A percentile compares a stretch with the other conserved stretches of the same genome.
These are phyloP conservation scores for Onchidella celtica DNA, from an alignment of 2,888 invertebrate species.

Conservation along the genomic window DNA sequence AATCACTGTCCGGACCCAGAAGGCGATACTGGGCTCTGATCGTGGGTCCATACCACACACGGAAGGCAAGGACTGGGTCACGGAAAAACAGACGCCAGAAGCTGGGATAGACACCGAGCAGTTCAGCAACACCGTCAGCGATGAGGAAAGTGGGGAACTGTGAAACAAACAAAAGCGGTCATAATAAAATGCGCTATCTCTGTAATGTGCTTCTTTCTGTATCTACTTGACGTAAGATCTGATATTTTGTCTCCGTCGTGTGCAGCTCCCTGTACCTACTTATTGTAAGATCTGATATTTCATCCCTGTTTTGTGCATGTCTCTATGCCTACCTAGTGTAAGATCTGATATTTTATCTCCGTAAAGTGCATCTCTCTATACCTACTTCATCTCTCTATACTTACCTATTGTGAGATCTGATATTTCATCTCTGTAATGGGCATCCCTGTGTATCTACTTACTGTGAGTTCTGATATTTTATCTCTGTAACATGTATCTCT, in stretches of 20 bases:
- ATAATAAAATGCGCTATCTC: too few species aligned
- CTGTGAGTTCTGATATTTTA: not conserved
- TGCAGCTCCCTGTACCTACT: not conserved
- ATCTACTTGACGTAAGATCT: not conserved
- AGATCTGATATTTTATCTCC: not conserved
- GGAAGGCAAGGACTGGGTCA: slow-evolving; percentile 34
- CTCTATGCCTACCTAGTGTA: too few species aligned
- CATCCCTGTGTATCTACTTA: too few species aligned
- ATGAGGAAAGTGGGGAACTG: not conserved
- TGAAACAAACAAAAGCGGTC: too few species aligned
- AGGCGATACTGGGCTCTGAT: slow-evolving; percentile 26
- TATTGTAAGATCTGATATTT: not conserved
- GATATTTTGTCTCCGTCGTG: not conserved
- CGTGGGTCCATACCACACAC: slow-evolving; percentile 34
- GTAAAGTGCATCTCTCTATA: not conserved
- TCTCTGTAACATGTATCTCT: not conserved
- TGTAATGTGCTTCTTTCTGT: not conserved
- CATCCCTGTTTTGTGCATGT: not conserved
- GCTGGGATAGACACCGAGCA: slow-evolving; percentile 31
- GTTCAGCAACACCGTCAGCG: slow-evolving; percentile 7
- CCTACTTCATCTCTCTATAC: too few species aligned
- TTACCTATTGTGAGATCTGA: not conserved
- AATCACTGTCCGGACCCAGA: slow-evolving; percentile 30
- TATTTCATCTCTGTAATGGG: not conserved
- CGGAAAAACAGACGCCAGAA: slow-evolving; percentile 37